These are phyloP conservation scores for Gasteruption jaculator DNA, from an alignment of 2,888 invertebrate genomes.

Conservation along the genomic window DNA sequence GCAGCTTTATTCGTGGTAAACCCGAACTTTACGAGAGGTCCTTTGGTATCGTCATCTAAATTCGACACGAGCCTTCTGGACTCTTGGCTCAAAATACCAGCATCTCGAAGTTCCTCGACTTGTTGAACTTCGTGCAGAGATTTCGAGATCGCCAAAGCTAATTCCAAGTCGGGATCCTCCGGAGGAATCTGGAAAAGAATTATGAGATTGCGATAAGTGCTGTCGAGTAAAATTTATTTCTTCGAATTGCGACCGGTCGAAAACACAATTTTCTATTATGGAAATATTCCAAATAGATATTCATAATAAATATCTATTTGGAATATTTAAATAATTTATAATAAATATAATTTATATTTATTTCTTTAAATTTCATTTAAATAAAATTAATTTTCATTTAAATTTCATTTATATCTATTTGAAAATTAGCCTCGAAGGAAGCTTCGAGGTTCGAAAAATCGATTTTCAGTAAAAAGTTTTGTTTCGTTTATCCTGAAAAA, in stretches of 20 bases:
- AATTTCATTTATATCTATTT: no score
- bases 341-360: no score
- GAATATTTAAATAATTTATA: not conserved
- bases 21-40: constrained; percentile 41
- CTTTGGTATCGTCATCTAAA: constrained; percentile 22
- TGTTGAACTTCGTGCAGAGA: constrained; percentile 49
- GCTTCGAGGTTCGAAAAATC: no score
- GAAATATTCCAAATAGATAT: no score
- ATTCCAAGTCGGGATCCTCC: constrained; percentile 46
- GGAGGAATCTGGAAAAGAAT: constrained; percentile 25
- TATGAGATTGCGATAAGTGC: no score
- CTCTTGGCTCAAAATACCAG: constrained; percentile 34
- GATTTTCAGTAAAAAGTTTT: no score
- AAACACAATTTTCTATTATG: no score
- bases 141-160: constrained; percentile 51
- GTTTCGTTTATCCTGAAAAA: no score
- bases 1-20: constrained; percentile 37
- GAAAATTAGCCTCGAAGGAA: not conserved
- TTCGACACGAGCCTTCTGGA: constrained; percentile 22
- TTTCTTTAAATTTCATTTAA: no score
- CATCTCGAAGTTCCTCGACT: constrained; percentile 38
- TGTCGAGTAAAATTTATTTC: no score
- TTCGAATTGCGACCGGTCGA: no score
- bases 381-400: not conserved
- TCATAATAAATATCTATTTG: constrained; percentile 1